These are phyloP conservation scores for Puntigrus tetrazona DNA, from an alignment of 2,113 vertebrate species.

Conservation along the genomic window DNA sequence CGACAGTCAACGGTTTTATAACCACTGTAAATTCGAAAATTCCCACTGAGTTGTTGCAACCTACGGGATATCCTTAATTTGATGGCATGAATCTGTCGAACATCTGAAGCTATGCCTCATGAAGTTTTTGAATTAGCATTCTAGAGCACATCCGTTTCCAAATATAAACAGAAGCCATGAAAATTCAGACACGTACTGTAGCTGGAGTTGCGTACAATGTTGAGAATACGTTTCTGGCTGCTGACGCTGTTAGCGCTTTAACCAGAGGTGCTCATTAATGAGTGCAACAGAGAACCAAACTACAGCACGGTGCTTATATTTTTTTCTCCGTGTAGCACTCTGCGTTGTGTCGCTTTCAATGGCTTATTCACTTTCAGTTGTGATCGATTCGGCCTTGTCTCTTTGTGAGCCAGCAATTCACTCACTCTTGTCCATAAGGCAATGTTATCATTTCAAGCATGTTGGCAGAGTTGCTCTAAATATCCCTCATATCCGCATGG, in stretches of 20 bases:
- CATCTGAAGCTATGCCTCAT: neutral
- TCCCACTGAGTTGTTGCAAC: neutral
- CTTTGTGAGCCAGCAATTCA: neutral
- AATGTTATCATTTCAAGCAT: neutral
- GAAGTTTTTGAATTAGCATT: conserved; percentile 1
- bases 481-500: neutral
- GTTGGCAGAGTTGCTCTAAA: neutral
- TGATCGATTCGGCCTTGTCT: conserved; percentile 24
- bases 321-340: conserved; percentile 5
- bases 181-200: neutral
- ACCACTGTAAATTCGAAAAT: neutral
- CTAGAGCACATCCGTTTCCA: neutral
- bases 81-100: neutral
- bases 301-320: conserved; percentile 9
- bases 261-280: conserved; percentile 45
- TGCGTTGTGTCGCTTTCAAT: neutral
- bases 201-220: conserved; percentile 17
- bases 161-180: conserved; percentile 13
- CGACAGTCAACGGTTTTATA: conserved; percentile 6
- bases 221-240: neutral
- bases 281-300: conserved; percentile 31
- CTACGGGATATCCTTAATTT: neutral
- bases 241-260: conserved; percentile 18
- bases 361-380: neutral
- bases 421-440: conserved; percentile 1